phyloP scores from a whole-genome alignment of 2,113 vertebrate species.

The Jacana jacana region DNA sequence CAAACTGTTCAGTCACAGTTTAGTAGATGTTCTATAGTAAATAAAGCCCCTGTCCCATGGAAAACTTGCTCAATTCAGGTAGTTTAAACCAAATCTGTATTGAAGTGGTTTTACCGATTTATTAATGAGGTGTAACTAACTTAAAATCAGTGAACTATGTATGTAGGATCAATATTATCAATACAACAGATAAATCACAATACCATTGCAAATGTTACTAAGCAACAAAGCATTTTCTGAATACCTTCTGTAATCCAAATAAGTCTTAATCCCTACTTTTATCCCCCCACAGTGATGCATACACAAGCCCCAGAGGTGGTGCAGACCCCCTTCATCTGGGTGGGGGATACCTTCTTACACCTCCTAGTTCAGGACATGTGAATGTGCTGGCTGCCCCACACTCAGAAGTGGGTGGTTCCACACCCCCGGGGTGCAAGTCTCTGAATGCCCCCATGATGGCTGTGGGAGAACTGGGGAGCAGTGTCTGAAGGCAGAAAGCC shows the following conservation, averaged over 20 bases:
- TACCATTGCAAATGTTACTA: not conserved
- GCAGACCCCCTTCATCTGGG: too few species aligned
- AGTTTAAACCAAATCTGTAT: not conserved
- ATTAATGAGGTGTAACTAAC: not conserved
- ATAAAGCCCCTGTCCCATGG: not conserved
- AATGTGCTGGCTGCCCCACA: fast-evolving
- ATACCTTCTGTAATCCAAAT: not conserved
- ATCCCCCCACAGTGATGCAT: not conserved
- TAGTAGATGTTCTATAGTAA: not conserved
- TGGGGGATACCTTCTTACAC: fast-evolving
- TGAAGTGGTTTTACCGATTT: not conserved
- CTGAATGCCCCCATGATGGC: fast-evolving
- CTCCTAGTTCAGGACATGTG: not conserved
- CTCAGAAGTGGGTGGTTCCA: not conserved
- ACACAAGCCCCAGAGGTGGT: not conserved
- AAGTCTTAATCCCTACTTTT: not conserved
- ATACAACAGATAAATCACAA: not conserved
- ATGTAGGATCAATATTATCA: not conserved
- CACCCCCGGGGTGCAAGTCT: fast-evolving
- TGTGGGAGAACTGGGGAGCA: not conserved
- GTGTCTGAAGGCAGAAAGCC: not conserved
- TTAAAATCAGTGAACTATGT: not conserved
- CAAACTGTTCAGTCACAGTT: not conserved
- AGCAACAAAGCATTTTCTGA: not conserved
- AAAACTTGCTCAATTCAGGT: not conserved